Percentiles rank a stretch among this genome's conserved stretches.
Evolutionary conservation across 2,797 vertebrate species (phyloP).

Genomic region (Paratrypauchen microcephalus): DNA sequence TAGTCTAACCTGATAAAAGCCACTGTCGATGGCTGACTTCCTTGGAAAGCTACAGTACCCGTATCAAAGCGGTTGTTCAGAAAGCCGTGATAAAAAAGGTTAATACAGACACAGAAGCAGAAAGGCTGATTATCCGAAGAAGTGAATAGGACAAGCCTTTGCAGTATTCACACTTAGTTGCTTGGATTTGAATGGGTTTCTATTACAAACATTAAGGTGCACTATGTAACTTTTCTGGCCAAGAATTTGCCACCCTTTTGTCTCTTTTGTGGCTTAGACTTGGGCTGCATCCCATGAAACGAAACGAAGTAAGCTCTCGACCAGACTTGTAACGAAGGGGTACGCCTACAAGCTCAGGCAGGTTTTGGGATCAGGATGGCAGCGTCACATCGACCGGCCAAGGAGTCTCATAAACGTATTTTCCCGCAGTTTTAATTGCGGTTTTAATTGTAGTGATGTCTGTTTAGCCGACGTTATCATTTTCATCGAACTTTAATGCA

Average conservation of each 20-base stretch:
- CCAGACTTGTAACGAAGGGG: too few relatives aligned
- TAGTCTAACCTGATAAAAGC: slow-evolving; percentile 59
- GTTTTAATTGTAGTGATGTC: too few relatives aligned
- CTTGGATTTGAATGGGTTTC: neutral
- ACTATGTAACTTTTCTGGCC: neutral
- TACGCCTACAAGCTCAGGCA: too few relatives aligned
- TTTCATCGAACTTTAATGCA: too few relatives aligned
- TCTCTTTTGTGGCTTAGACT: too few relatives aligned
- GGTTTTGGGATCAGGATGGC: too few relatives aligned
- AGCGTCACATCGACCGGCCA: too few relatives aligned
- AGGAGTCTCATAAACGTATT: too few relatives aligned
- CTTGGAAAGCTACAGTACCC: slow-evolving; percentile 38
- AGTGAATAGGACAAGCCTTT: slow-evolving; percentile 40
- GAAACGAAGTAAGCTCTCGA: too few relatives aligned
- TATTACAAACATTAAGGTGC: neutral
- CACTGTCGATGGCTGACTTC: slow-evolving; percentile 51
- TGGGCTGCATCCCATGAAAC: too few relatives aligned
- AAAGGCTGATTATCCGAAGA: slow-evolving; percentile 60
- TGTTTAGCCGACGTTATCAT: too few relatives aligned
- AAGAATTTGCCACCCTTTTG: neutral
- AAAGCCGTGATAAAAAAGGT: slow-evolving; percentile 64
- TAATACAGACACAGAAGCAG: slow-evolving; percentile 58
- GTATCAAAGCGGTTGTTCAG: slow-evolving; percentile 53
- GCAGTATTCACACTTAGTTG: slow-evolving; percentile 29
- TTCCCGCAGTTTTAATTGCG: too few relatives aligned